Evolutionary conservation across 2,888 invertebrate species (phyloP), one percentile per base, ranked within the genome.

Genomic region (Oscheius onirici): DNA sequence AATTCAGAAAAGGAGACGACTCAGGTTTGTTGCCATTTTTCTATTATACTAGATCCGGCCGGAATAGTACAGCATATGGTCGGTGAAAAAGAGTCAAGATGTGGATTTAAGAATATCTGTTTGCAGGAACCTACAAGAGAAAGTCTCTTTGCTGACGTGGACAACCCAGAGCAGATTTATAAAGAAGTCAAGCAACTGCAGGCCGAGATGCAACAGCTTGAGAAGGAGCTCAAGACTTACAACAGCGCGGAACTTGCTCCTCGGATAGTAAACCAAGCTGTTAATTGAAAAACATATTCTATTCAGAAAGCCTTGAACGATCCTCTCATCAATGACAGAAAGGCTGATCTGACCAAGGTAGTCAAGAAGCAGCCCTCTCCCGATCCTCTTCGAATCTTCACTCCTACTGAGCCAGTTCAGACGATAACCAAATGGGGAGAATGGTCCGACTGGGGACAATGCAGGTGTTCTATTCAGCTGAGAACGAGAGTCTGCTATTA

Each of bases 401-500:
- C 63, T 24, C 49, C 63, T 8, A 40, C 40, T n/a, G 58, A 58
- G 40, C 10, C 34, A 10, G 28, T 22, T 1, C 26, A n/a, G 28
- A 41, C 28, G 1, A 41, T n/a, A 28, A 54, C 46, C 15, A 28
- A 60, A 49, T 69, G 58, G 58, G 26, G 52, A 10, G 49, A 44
- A n/a, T 69, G 69, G 69, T 69, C 69, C 2, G 49, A 15, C 2
- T 69, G 58, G 58, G 69, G 69, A 26, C 22, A 11, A 3, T 69
- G 69, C 43, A 58, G 58, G 58, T 69, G 69, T 49, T 44, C 46
- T 11, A 69, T 41, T 11, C 69, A 69, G 28, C 22, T 69, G 0
- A 24, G 69, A 28, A 69, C 69, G 22, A 69, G 69, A 34, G 46
- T 43, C 3, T 69, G 69, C 22, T 17, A 22, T 6, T 68, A 43